Evolutionary conservation across 1,140 invertebrate species (phyloP), one percentile per base, ranked within the genome.

Genomic region (Ctenoplectra terminalis): DNA sequence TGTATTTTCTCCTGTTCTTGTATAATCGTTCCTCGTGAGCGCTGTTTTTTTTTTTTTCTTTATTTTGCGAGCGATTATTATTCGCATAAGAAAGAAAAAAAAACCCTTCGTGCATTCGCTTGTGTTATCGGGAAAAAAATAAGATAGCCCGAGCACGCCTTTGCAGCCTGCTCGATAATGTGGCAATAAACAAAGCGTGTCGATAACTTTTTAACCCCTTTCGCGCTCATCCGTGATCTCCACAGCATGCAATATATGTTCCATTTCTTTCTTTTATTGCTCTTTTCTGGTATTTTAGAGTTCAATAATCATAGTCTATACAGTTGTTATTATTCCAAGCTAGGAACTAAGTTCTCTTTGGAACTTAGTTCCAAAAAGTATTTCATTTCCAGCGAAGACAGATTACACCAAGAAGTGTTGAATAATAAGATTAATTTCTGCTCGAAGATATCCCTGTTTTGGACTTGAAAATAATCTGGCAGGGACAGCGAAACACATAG

Each of bases 201-300:
- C 70, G 84, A 88, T 88, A 88, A 88, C 87, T 88, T 86, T 64
- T 88, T 84, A 84, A 88, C 87, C 69, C 60, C 60, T 61, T 63
- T 48, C 56, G 56, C 54, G 26, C 46, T 23, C 40, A 46, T 70
- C 48, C 46, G 40, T 73, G 60, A 34, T 37, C 63, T 50, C 11
- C 9, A n/a, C 43, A 1, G 20, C 13, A 40, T 60, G 46, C 78
- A 81, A 85, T 85, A 76, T 74, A 85, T 13, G 20, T 31, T 52
- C 43, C 5, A 17, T 26, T 52, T 26, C 11, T 3, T 37, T 37
- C 8, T 15, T 48, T 50, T 15, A 20, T 74, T 74, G 43, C 48
- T 61, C 9, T 15, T 9, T n/a, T n/a, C n/a, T n/a, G n/a, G n/a
- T n/a, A n/a, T n/a, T n/a, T n/a, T n/a, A n/a, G n/a, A n/a, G n/a